Evolutionary conservation across 2,888 invertebrate genomes (phyloP).

Genomic region (Aspidapion aeneum): DNA sequence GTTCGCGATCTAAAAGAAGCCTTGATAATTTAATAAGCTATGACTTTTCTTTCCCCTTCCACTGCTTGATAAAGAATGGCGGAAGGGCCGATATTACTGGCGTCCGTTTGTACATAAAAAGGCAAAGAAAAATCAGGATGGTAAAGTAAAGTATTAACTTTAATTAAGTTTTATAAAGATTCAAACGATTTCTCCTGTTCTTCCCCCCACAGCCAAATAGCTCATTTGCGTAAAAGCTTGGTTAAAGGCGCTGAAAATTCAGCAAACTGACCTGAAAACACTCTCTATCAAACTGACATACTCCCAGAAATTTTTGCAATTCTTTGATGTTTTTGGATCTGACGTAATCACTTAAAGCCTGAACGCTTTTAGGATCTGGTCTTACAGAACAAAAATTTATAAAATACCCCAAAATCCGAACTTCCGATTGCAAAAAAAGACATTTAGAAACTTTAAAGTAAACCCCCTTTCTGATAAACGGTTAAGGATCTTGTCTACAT

Average conservation of each 20-base stretch:
- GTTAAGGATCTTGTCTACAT: conserved; percentile 22
- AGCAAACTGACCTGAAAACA: conserved; percentile 1
- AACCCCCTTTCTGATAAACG: conserved; percentile 19
- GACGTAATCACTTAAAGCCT: conserved; percentile 7
- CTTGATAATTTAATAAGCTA: not conserved
- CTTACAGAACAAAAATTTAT: conserved; percentile 22
- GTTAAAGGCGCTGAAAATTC: not conserved
- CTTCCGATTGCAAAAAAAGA: conserved; percentile 22
- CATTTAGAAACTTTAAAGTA: conserved; percentile 28
- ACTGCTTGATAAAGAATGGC: not conserved
- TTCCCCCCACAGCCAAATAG: not conserved
- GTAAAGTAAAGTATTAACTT: not conserved
- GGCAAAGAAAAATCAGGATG: not conserved
- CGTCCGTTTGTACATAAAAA: not conserved
- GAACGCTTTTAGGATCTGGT: conserved; percentile 24
- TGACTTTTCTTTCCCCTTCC: not conserved
- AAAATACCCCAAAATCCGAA: conserved; percentile 28
- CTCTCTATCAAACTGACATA: conserved; percentile 19
- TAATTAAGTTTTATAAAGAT: not conserved
- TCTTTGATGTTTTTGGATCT: conserved; percentile 11
- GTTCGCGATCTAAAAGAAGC: not conserved
- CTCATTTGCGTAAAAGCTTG: not conserved
- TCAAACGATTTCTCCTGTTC: not conserved
- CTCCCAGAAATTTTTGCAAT: conserved; percentile 16
- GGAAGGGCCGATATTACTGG: not conserved